Percentiles rank a stretch among this genome's conserved stretches.
Conservation (phyloP, 2,888 invertebrate genomes). For the Syrista parreyssii region DNA sequence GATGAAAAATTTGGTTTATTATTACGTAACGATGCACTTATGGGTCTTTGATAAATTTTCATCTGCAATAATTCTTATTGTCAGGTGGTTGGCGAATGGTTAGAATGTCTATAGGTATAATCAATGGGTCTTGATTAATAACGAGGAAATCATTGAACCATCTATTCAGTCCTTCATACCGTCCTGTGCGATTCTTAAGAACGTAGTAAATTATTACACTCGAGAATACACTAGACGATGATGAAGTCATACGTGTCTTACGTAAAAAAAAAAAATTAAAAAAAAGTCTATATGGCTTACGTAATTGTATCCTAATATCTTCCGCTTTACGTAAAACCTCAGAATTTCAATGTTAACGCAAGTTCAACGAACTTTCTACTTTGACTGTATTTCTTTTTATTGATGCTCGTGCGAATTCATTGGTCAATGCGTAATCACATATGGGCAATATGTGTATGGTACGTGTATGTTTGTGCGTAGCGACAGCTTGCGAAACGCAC, state of each 20-base stretch:
- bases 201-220: neutral
- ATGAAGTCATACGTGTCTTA: slow-evolving; percentile 30
- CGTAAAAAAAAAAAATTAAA: neutral
- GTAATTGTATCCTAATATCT: neutral
- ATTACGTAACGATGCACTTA: neutral
- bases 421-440: neutral
- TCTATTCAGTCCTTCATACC: neutral
- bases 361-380: neutral
- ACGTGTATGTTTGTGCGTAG: neutral
- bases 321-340: neutral
- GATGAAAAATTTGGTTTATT: neutral
- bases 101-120: slow-evolving; percentile 12
- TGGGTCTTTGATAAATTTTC: neutral
- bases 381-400: neutral
- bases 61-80: neutral
- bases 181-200: neutral
- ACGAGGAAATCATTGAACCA: slow-evolving; percentile 36
- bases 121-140: slow-evolving; percentile 53
- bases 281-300: neutral
- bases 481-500: neutral
- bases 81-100: neutral
- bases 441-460: neutral
- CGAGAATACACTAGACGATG: neutral
- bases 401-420: neutral
- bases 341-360: neutral